A percentile compares a stretch with the other conserved stretches of the same genome.
Conservation (phyloP, 1,140 invertebrate genomes). For the Drosophila subobscura region DNA sequence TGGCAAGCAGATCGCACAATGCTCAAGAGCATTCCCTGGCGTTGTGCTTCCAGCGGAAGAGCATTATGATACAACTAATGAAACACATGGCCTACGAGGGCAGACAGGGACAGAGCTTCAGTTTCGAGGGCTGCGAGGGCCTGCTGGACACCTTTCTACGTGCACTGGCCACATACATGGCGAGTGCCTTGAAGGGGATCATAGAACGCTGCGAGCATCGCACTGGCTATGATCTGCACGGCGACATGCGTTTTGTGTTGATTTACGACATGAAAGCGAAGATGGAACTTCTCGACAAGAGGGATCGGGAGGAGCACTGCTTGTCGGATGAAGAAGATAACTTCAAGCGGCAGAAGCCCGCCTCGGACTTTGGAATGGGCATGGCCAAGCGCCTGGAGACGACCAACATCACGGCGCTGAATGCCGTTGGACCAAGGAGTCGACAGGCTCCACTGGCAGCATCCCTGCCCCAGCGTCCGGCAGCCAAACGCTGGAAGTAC, state of each 20-base stretch:
- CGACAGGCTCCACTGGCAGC: neutral
- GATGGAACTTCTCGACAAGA: slow-evolving; percentile 51
- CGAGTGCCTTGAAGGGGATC: neutral
- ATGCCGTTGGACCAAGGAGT: slow-evolving; percentile 40
- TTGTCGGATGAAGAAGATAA: slow-evolving; percentile 44
- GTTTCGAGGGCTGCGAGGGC: neutral
- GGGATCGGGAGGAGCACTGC: slow-evolving; percentile 27
- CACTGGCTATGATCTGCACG: slow-evolving; percentile 21
- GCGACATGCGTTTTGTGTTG: slow-evolving; percentile 23
- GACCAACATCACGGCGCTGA: slow-evolving; percentile 42
- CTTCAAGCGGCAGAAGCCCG: slow-evolving; percentile 12
- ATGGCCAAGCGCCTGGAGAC: slow-evolving; percentile 20
- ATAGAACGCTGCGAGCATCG: slow-evolving; percentile 53
- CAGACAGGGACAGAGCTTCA: neutral
- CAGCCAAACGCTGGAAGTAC: slow-evolving; percentile 27
- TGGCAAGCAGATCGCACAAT: no score
- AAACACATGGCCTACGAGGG: slow-evolving; percentile 4
- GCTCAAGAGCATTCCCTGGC: neutral
- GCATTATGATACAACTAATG: slow-evolving; percentile 21
- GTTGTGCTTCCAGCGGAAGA: slow-evolving; percentile 36
- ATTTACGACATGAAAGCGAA: slow-evolving; percentile 33
- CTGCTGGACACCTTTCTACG: slow-evolving; percentile 39
- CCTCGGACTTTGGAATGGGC: neutral
- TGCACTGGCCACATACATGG: slow-evolving; percentile 57
- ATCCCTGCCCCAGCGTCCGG: neutral